A percentile compares a stretch with the other conserved stretches of the same genome.
Evolutionary conservation across 2,797 vertebrate genomes (phyloP).

Genomic region (Borostomias antarcticus): DNA sequence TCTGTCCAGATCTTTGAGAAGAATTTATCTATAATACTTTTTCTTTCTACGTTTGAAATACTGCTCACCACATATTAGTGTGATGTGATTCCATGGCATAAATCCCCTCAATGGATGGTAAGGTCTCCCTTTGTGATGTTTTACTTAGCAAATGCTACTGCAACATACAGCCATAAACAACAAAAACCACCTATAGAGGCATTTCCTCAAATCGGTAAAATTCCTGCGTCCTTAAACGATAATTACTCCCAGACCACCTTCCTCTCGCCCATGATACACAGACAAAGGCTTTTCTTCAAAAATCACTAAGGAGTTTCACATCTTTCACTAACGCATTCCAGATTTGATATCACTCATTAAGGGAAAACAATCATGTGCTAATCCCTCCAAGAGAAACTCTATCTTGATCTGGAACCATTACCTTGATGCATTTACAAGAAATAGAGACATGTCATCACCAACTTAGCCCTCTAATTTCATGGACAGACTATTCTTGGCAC

Average conservation of each 20-base stretch:
- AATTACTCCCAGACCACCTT: constrained; percentile 24
- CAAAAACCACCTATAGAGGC: constrained; percentile 9
- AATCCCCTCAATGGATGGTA: not conserved
- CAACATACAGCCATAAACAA: constrained; percentile 1
- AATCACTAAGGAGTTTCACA: constrained; percentile 16
- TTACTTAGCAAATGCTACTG: not conserved
- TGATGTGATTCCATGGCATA: not conserved
- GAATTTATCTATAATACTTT: not conserved
- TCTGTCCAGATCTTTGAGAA: too few relatives aligned
- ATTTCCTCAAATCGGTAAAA: constrained; percentile 23
- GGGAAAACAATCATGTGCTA: constrained; percentile 15
- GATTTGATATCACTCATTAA: constrained; percentile 28
- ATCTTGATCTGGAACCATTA: constrained; percentile 7
- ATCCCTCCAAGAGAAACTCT: constrained; percentile 16
- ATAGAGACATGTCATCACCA: constrained; percentile 2
- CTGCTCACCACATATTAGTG: not conserved
- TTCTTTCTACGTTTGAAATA: not conserved
- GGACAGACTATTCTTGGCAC: not conserved
- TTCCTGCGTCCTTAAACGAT: constrained; percentile 22
- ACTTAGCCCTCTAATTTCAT: constrained; percentile 12
- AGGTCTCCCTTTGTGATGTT: not conserved
- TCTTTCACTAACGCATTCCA: constrained; percentile 25
- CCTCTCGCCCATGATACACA: not conserved
- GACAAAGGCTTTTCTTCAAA: constrained; percentile 6
- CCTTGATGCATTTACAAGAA: constrained; percentile 12